Base-by-base conservation (phyloP, 2,797 vertebrate species). In the Cercopithecus mitis region DNA sequence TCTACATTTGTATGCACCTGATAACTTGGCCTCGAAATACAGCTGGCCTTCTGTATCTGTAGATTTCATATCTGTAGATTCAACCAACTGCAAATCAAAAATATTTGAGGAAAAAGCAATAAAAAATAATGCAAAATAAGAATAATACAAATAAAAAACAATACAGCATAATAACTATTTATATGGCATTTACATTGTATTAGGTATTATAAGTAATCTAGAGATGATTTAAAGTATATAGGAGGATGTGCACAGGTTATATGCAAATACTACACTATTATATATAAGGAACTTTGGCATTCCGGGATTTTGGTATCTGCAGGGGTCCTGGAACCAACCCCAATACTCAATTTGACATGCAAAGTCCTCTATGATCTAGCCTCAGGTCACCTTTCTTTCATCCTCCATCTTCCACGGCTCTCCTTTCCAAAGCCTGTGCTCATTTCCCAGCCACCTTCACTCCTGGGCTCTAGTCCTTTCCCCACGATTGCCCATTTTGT, bases 341-440 rank as follows among this genome's bases (percentile, higher is more conserved):
- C 79, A n/a, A 17, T 10, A 13, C 50, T 93, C 43, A 20, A 17
- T 25, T 22, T 73, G 39, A 75, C 41, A 14, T 0, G 2, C n/a
- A 8, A 39, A 72, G 79, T 61, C 10, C 36, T 76, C 95, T 98
- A 93, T 97, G 97, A 67, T 82, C 90, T 73, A 57, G 73, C 9
- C 20, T 84, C 41, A 33, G 4, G 22, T 64, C 4, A 27, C n/a
- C 24, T 47, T 76, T 25, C 55, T 57, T 67, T 24, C 45, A 22
- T 7, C 39, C 12, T 13, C 57, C 30, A 30, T 41, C 55, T 61
- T 83, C 39, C 55, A 13, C 4, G 17, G 57, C 57, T 47, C 67
- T 70, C 72, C 33, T 80, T 39, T 41, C 41, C 50, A 92, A 52
- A 94, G 36, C 33, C 33, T 57, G 61, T 30, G 24, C 43, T 96